phyloP scores from a whole-genome alignment of 2,888 invertebrate genomes.

The Trichogramma evanescens region DNA sequence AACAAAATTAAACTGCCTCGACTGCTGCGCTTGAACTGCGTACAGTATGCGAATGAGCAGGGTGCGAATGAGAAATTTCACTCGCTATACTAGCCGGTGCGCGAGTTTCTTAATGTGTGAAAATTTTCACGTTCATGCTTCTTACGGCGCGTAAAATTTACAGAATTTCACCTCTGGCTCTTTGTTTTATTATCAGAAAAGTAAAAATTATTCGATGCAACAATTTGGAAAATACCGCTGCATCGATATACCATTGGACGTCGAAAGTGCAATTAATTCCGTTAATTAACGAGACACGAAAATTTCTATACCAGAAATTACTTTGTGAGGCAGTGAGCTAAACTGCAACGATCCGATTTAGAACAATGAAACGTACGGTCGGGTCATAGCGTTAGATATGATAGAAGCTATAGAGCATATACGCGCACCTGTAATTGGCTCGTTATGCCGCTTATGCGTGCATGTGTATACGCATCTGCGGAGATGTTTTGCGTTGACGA shows the following conservation, averaged over 20 bases:
- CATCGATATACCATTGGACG: background rate
- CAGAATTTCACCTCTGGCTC: background rate
- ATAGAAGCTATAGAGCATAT: background rate
- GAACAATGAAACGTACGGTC: constrained; percentile 3
- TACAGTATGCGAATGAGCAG: background rate
- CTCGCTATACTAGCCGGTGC: background rate
- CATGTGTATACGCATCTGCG: background rate
- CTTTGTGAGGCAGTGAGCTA: too few species aligned
- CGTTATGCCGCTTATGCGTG: constrained; percentile 8
- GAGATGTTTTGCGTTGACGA: background rate
- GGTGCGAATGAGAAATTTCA: constrained; percentile 15
- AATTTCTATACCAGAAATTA: too few species aligned
- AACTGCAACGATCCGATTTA: background rate
- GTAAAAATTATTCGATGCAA: constrained; percentile 10
- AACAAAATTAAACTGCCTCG: constrained; percentile 44
- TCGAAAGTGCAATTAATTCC: constrained; percentile 16
- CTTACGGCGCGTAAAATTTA: too few species aligned
- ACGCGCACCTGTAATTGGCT: constrained; percentile 13
- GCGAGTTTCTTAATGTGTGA: background rate
- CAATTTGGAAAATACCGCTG: too few species aligned
- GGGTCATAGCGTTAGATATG: background rate
- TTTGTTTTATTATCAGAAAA: constrained; percentile 10
- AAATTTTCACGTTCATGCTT: too few species aligned
- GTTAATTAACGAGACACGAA: constrained; percentile 15
- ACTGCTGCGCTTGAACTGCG: background rate